phyloP scores from a whole-genome alignment of 2,888 invertebrate genomes.

The Orgyia antiqua region DNA sequence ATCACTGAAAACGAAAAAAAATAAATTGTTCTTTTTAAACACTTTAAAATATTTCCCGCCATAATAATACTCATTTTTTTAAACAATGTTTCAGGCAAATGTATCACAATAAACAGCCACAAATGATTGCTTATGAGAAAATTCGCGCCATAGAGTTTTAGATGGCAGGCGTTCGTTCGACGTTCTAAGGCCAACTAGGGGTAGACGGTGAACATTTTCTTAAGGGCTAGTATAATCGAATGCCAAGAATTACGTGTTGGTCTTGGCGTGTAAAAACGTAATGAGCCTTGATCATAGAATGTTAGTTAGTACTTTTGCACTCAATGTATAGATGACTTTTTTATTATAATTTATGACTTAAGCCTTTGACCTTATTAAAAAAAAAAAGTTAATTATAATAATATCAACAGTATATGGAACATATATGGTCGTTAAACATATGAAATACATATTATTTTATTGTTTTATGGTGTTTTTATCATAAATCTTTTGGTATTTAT shows the following conservation, averaged over 20 bases:
- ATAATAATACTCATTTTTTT: constrained; percentile 4
- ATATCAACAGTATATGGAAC: no score
- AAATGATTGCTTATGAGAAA: constrained; percentile 20
- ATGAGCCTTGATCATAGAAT: constrained; percentile 40
- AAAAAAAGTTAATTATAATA: no score
- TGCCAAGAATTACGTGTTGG: constrained; percentile 50
- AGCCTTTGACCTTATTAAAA: constrained; percentile 5
- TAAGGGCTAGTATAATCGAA: constrained; percentile 52
- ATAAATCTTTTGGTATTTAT: no score
- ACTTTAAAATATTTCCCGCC: constrained; percentile 13
- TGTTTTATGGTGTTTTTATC: no score
- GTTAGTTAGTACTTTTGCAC: constrained; percentile 23
- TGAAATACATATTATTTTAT: no score
- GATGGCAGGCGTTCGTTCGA: constrained; percentile 48
- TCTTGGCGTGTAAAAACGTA: constrained; percentile 36
- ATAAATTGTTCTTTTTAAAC: not conserved
- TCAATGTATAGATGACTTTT: constrained; percentile 12
- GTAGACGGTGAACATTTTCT: constrained; percentile 54
- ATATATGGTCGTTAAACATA: no score
- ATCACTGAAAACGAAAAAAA: constrained; percentile 5
- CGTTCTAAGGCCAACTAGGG: constrained; percentile 53
- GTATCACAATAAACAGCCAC: constrained; percentile 15
- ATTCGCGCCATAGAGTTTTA: constrained; percentile 48
- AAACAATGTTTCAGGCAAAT: constrained; percentile 16
- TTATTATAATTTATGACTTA: constrained; percentile 7